These are phyloP conservation scores for Eudemis profundana DNA, from an alignment of 2,888 invertebrate genomes.

Conservation along the genomic window DNA sequence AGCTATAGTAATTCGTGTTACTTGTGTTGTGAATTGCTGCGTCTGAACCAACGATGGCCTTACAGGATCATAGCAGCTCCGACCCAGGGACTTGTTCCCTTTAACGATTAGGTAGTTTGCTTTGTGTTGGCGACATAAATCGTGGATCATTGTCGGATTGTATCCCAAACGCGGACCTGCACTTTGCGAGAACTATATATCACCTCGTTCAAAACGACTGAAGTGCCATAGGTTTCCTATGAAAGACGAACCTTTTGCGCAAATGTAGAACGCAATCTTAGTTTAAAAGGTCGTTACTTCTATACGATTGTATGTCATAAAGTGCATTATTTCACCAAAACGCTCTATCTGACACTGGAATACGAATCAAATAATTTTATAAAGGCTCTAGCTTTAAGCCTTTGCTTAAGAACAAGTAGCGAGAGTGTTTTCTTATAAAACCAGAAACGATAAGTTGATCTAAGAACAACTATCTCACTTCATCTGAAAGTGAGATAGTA, in stretches of 20 bases:
- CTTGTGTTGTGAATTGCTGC: too few relatives aligned
- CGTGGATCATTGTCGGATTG: constrained; percentile 55
- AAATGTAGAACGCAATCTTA: neutral
- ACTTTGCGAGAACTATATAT: constrained; percentile 47
- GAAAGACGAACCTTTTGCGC: neutral
- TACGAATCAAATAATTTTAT: constrained; percentile 14
- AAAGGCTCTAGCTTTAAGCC: constrained; percentile 20
- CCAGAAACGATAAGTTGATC: too few relatives aligned
- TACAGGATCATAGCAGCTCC: neutral
- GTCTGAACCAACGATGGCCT: neutral
- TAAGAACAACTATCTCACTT: too few relatives aligned
- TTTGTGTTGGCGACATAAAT: constrained; percentile 50
- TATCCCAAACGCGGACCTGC: constrained; percentile 53
- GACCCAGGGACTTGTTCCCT: constrained; percentile 13
- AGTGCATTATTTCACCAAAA: neutral
- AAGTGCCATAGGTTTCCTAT: neutral
- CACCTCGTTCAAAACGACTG: neutral
- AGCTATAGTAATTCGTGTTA: too few relatives aligned
- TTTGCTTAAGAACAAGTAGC: neutral
- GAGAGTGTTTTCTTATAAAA: too few relatives aligned
- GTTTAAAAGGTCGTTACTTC: too few relatives aligned
- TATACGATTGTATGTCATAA: too few relatives aligned
- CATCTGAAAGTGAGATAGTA: too few relatives aligned
- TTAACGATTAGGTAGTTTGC: constrained; percentile 29
- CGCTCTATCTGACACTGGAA: neutral